These are phyloP conservation scores for Dioctria linearis DNA, from an alignment of 2,888 invertebrate species.

Conservation along the genomic window DNA sequence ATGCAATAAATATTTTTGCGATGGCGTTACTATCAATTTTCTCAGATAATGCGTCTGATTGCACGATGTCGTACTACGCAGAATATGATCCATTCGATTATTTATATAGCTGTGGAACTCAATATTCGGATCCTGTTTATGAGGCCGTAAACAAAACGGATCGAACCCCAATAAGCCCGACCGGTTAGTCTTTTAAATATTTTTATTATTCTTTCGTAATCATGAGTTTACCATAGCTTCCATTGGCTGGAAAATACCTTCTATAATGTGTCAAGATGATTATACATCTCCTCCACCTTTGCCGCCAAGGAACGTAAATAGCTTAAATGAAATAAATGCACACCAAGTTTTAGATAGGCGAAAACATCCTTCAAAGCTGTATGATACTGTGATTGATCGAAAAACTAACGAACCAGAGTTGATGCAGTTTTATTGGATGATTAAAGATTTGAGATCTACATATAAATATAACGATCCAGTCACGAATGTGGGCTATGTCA, in stretches of 20 bases:
- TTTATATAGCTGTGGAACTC: conserved; percentile 77
- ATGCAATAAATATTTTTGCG: background rate
- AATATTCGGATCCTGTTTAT: conserved; percentile 80
- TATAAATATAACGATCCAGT: conserved; percentile 82
- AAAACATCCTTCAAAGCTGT: conserved; percentile 73
- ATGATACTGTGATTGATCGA: conserved; percentile 81
- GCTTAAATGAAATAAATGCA: conserved; percentile 48
- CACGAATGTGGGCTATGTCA: conserved; percentile 90
- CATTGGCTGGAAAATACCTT: conserved; percentile 67
- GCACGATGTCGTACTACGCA: conserved; percentile 79
- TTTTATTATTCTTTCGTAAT: background rate
- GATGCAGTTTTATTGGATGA: conserved; percentile 86
- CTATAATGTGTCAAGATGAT: conserved; percentile 24
- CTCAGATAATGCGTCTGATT: conserved; percentile 75
- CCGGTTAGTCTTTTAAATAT: conserved; percentile 61
- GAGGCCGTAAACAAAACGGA: conserved; percentile 78
- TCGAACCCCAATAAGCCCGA: conserved; percentile 72
- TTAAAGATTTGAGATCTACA: conserved; percentile 82
- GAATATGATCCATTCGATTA: conserved; percentile 86
- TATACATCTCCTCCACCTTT: conserved; percentile 72
- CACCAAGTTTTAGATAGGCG: conserved; percentile 50
- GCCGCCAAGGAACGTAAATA: conserved; percentile 74
- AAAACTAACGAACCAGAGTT: conserved; percentile 83
- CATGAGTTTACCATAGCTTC: conserved; percentile 59
- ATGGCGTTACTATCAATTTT: conserved; percentile 66